Percentiles rank a stretch among this genome's conserved stretches.
These are phyloP conservation scores for Neoarius graeffei DNA, from an alignment of 2,113 vertebrate genomes.

Conservation along the genomic window DNA sequence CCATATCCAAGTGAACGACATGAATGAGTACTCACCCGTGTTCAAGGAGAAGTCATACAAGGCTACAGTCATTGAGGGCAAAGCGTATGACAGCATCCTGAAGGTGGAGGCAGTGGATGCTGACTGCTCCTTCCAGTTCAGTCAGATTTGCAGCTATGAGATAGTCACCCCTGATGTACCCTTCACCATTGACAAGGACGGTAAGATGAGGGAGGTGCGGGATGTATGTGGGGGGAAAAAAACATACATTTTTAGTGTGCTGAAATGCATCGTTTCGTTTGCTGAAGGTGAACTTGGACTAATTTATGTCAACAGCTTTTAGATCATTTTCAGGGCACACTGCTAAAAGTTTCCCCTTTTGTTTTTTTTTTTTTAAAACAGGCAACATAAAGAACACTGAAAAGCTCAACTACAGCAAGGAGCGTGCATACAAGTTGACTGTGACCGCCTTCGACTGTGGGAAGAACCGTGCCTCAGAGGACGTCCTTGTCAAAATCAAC, in stretches of 20 bases:
- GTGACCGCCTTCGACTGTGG: slow-evolving; percentile 97
- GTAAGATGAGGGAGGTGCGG: slow-evolving; percentile 68
- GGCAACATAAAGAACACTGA: slow-evolving; percentile 96
- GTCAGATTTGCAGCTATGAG: slow-evolving; percentile 97
- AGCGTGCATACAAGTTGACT: slow-evolving; percentile 91
- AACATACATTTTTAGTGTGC: slow-evolving; percentile 33
- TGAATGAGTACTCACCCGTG: slow-evolving; percentile 91
- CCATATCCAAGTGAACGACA: slow-evolving; percentile 95
- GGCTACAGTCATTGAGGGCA: slow-evolving; percentile 84
- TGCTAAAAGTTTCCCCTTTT: slow-evolving; percentile 8
- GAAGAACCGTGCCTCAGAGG: slow-evolving; percentile 91
- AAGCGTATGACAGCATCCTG: slow-evolving; percentile 83
- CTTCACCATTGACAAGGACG: slow-evolving; percentile 91
- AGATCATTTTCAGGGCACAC: slow-evolving; percentile 46
- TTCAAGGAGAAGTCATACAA: slow-evolving; percentile 98
- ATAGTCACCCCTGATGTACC: slow-evolving; percentile 92
- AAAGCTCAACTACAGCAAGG: slow-evolving; percentile 89
- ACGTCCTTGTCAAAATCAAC: slow-evolving; percentile 92
- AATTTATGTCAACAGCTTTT: slow-evolving; percentile 59
- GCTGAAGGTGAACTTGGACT: slow-evolving; percentile 38
- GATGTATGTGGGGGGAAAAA: not conserved
- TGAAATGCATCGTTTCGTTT: slow-evolving; percentile 24
- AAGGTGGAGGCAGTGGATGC: slow-evolving; percentile 92
- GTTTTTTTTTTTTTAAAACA: slow-evolving; percentile 56
- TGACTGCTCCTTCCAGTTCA: slow-evolving; percentile 97